Evolutionary conservation across 1,140 invertebrate species (phyloP).

Genomic region (Euborellia annulipes): DNA sequence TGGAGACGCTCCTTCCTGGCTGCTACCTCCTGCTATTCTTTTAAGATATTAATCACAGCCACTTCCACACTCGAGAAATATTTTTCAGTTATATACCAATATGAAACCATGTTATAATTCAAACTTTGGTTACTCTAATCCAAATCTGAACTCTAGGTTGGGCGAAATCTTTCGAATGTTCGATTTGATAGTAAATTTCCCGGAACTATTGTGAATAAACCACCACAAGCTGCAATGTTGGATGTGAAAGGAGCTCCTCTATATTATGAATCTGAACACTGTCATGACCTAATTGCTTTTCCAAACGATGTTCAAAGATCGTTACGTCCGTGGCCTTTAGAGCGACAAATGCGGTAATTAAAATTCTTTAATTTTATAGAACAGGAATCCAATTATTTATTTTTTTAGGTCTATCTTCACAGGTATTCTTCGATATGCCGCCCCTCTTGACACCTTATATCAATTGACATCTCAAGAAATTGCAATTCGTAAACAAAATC

Average conservation of each 20-base stretch:
- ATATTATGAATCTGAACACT: not conserved
- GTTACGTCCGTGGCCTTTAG: not conserved
- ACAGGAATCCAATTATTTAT: no score
- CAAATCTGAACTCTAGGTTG: no score
- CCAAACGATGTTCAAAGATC: slow-evolving; percentile 13
- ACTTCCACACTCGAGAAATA: no score
- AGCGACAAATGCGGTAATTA: slow-evolving; percentile 5
- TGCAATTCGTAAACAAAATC: not conserved
- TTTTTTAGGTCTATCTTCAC: slow-evolving; percentile 15
- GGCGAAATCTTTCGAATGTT: slow-evolving; percentile 9
- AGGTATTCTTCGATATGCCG: slow-evolving; percentile 6
- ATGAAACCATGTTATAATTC: no score
- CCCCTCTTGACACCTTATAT: slow-evolving; percentile 6
- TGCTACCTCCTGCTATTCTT: no score
- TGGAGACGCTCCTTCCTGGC: no score
- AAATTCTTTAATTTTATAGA: no score
- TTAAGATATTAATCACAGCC: no score
- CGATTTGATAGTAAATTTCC: slow-evolving; percentile 8
- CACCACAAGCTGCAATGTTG: slow-evolving; percentile 4
- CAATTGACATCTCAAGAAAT: slow-evolving; percentile 5
- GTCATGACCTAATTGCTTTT: slow-evolving; percentile 9
- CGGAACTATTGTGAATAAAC: slow-evolving; percentile 1
- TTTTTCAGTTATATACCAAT: no score
- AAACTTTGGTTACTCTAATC: no score
- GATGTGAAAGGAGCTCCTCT: not conserved